Evolutionary conservation across 2,797 vertebrate genomes (phyloP).

Genomic region (Muraenolepis orangiensis): DNA sequence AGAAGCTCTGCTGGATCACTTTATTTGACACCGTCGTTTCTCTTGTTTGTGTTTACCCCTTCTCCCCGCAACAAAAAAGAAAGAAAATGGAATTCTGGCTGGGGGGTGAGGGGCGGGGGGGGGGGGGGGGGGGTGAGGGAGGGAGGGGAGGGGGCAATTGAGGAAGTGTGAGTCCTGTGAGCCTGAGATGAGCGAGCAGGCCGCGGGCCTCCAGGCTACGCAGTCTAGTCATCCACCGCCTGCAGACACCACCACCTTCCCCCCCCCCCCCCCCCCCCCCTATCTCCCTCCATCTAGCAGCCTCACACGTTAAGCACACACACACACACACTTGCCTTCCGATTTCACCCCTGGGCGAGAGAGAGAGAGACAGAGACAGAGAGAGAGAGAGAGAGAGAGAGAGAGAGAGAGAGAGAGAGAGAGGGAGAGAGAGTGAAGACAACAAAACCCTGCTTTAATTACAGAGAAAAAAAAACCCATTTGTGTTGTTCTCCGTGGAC

Average conservation of each 20-base stretch:
- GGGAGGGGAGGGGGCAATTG: background rate
- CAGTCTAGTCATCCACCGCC: conserved; percentile 16
- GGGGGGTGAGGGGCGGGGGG: background rate
- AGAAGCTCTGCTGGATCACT: conserved; percentile 4
- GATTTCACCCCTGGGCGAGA: conserved; percentile 25
- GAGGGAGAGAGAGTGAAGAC: background rate
- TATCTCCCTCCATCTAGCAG: background rate
- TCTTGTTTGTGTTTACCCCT: background rate
- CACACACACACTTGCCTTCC: conserved; percentile 8
- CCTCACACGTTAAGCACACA: conserved; percentile 18
- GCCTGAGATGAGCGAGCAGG: conserved; percentile 20
- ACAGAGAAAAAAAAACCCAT: conserved; percentile 25
- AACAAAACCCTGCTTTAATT: conserved; percentile 28
- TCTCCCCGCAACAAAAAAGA: background rate
- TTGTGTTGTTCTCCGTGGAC: conserved; percentile 18
- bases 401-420: too few relatives aligned
- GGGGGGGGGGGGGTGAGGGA: background rate
- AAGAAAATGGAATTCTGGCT: conserved; percentile 1
- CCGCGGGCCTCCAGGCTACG: conserved; percentile 16
- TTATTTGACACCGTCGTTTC: background rate
- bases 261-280: conserved; percentile 1
- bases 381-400: too few relatives aligned
- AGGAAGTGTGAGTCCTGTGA: conserved; percentile 13
- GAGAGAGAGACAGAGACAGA: background rate
- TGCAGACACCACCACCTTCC: conserved; percentile 16